Conservation (phyloP, 2,888 invertebrate genomes). For the Cecidostiba fungosa region DNA sequence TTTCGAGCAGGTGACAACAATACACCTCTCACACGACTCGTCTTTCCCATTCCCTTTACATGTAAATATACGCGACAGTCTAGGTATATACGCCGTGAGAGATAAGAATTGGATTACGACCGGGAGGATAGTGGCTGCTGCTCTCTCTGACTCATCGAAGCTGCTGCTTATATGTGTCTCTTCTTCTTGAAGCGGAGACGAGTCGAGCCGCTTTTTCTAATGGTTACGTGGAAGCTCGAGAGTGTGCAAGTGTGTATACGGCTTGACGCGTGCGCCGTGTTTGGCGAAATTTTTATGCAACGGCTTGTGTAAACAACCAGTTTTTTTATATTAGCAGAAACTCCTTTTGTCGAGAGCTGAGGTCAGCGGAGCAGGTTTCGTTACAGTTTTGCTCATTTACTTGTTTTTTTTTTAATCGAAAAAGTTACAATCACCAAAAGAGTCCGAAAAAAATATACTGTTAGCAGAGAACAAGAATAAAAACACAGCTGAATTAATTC, state of each 20-base stretch:
- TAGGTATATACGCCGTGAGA: neutral
- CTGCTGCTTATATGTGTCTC: neutral
- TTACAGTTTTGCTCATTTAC: neutral
- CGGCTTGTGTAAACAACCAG: neutral
- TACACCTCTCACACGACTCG: neutral
- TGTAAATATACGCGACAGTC: neutral
- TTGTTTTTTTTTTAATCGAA: neutral
- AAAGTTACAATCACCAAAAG: neutral
- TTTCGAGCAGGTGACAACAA: conserved; percentile 16
- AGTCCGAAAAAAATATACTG: too few relatives aligned
- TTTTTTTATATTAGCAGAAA: neutral
- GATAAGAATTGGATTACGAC: conserved; percentile 4
- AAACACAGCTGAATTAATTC: neutral
- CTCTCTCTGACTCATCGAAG: neutral
- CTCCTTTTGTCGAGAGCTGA: neutral
- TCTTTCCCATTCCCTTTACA: neutral
- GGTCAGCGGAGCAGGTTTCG: neutral
- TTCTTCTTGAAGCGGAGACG: neutral
- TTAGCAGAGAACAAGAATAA: too few relatives aligned
- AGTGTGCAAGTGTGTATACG: too few relatives aligned
- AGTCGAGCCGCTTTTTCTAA: conserved; percentile 2
- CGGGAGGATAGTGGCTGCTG: neutral
- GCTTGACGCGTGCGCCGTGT: too few relatives aligned
- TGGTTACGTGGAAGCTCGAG: neutral
- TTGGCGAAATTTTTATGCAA: neutral